These are phyloP conservation scores for Salticus scenicus DNA, from an alignment of 2,888 invertebrate species.

Conservation along the genomic window DNA sequence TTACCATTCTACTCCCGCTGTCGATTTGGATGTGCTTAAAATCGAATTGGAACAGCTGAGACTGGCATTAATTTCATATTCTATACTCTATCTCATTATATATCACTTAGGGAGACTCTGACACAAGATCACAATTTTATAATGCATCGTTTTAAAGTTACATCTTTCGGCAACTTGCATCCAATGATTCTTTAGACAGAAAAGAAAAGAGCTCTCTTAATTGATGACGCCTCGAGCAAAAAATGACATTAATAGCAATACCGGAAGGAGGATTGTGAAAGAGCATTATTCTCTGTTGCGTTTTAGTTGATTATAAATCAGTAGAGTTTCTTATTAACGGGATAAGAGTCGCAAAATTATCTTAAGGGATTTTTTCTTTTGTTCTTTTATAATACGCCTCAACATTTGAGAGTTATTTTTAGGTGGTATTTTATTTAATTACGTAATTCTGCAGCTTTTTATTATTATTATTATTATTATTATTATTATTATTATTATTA, in stretches of 20 bases:
- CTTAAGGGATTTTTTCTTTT: no score
- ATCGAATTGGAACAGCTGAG: conserved; percentile 59
- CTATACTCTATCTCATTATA: conserved; percentile 50
- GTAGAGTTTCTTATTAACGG: no score
- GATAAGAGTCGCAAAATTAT: no score
- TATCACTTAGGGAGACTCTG: conserved; percentile 37
- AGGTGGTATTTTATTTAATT: no score
- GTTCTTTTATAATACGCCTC: no score
- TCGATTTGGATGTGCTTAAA: conserved; percentile 46
- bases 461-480: no score
- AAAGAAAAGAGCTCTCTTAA: conserved; percentile 17
- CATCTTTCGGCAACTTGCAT: conserved; percentile 8
- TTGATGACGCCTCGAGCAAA: conserved; percentile 25
- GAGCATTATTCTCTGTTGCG: no score
- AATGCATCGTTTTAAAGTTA: conserved; percentile 31
- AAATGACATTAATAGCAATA: background rate
- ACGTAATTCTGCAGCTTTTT: no score
- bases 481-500: no score
- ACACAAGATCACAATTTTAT: conserved; percentile 41
- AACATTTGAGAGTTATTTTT: no score
- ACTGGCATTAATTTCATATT: conserved; percentile 59
- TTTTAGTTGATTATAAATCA: no score
- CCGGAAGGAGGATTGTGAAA: no score
- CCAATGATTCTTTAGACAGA: background rate
- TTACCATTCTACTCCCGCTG: background rate